A percentile compares a stretch with the other conserved stretches of the same genome.
phyloP scores from a whole-genome alignment of 1,140 invertebrate species.

The Pararge aegeria region DNA sequence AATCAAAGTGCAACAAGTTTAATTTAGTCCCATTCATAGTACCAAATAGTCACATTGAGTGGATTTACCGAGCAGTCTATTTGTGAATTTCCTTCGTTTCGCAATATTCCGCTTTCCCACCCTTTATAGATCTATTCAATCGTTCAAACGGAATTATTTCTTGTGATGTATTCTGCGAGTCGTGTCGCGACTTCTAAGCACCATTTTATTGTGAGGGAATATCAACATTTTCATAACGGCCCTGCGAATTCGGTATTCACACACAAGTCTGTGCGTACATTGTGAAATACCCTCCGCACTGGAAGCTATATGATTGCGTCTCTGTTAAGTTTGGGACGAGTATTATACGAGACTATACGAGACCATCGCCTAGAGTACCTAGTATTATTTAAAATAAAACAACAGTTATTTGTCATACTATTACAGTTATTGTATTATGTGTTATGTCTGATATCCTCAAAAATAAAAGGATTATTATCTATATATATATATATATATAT shows the following conservation, averaged over 20 bases:
- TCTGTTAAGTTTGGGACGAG: too few relatives aligned
- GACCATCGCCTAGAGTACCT: too few relatives aligned
- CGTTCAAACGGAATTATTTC: slow-evolving; percentile 45
- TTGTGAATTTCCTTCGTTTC: slow-evolving; percentile 1
- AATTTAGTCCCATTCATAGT: background rate
- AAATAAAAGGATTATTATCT: too few relatives aligned
- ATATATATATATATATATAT: too few relatives aligned
- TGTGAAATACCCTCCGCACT: too few relatives aligned
- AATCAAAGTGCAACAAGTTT: background rate
- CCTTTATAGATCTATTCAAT: slow-evolving; percentile 53
- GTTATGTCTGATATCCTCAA: too few relatives aligned
- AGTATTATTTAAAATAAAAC: too few relatives aligned
- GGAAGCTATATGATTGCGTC: too few relatives aligned
- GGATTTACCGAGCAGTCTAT: background rate
- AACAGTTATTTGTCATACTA: too few relatives aligned
- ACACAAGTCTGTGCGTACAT: too few relatives aligned
- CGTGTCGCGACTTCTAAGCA: slow-evolving; percentile 33
- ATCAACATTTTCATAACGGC: slow-evolving; percentile 34
- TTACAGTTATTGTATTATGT: too few relatives aligned
- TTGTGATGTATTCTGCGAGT: slow-evolving; percentile 29
- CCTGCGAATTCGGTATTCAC: background rate
- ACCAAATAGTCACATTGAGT: background rate
- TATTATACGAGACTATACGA: too few relatives aligned
- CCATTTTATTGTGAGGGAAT: slow-evolving; percentile 37
- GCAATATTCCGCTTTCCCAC: background rate